These are phyloP conservation scores for Thalassarche chlororhynchos DNA, from an alignment of 2,113 vertebrate genomes.

Conservation along the genomic window DNA sequence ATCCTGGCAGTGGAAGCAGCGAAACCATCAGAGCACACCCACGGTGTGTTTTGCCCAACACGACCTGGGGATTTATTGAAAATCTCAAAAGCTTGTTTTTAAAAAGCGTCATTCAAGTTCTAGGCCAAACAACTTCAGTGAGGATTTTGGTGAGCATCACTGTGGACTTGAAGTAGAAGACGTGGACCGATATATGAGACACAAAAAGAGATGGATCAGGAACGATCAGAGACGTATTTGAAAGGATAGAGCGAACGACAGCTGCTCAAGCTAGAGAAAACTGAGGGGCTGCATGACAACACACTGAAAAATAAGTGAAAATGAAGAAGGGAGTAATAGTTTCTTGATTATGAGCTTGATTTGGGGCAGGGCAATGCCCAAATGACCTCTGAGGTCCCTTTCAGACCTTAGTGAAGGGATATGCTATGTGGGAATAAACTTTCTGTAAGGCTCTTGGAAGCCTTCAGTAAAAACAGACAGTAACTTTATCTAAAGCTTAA, in stretches of 20 bases:
- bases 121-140: not conserved
- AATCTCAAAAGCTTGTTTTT: not conserved
- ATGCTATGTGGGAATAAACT: not conserved
- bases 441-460: not conserved
- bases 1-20: not conserved
- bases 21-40: not conserved
- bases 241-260: not conserved
- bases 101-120: not conserved
- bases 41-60: accelerated
- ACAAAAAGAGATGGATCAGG: not conserved
- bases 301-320: not conserved
- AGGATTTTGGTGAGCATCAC: not conserved
- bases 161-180: not conserved
- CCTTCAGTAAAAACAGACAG: not conserved
- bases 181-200: not conserved
- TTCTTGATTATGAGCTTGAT: not conserved
- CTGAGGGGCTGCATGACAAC: not conserved
- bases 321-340: not conserved
- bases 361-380: not conserved
- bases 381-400: not conserved
- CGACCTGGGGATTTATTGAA: not conserved
- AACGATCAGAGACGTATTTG: not conserved
- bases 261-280: not conserved
- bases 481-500: not conserved
- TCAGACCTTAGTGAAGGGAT: not conserved